These are phyloP conservation scores for Coregonus clupeaformis DNA, from an alignment of 2,113 vertebrate species.

Conservation along the genomic window DNA sequence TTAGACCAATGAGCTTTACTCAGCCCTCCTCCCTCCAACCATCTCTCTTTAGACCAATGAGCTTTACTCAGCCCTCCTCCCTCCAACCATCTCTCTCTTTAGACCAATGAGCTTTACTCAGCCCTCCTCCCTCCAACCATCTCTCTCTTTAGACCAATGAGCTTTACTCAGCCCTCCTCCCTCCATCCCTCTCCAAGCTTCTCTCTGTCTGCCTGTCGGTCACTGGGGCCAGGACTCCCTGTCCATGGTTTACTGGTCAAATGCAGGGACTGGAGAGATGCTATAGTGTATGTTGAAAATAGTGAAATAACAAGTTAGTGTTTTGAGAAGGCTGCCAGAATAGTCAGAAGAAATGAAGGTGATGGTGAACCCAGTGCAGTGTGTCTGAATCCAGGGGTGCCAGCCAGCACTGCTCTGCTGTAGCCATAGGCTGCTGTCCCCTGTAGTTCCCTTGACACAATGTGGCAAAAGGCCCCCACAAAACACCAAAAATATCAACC, in stretches of 20 bases:
- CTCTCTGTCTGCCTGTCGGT: not conserved
- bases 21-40: slow-evolving; percentile 10
- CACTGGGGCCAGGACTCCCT: too few relatives aligned
- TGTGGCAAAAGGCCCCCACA: slow-evolving; percentile 42
- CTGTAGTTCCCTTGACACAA: not conserved
- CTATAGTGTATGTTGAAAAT: too few relatives aligned
- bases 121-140: slow-evolving; percentile 8
- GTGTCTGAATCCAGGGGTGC: slow-evolving; percentile 14
- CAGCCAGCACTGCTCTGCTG: slow-evolving; percentile 26
- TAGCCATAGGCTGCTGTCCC: not conserved
- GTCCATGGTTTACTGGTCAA: not conserved
- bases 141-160: slow-evolving; percentile 26
- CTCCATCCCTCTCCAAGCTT: not conserved
- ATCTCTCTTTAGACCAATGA: slow-evolving; percentile 9
- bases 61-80: not conserved
- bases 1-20: not conserved
- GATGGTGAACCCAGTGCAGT: not conserved
- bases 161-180: slow-evolving; percentile 1
- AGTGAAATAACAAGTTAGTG: too few relatives aligned
- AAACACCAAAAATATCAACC: not conserved
- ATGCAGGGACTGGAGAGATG: too few relatives aligned
- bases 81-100: slow-evolving; percentile 34
- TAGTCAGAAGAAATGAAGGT: not conserved
- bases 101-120: not conserved
- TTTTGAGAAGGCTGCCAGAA: not conserved